These are phyloP conservation scores for Cepphus grylle DNA, from an alignment of 2,113 vertebrate genomes.

Conservation along the genomic window DNA sequence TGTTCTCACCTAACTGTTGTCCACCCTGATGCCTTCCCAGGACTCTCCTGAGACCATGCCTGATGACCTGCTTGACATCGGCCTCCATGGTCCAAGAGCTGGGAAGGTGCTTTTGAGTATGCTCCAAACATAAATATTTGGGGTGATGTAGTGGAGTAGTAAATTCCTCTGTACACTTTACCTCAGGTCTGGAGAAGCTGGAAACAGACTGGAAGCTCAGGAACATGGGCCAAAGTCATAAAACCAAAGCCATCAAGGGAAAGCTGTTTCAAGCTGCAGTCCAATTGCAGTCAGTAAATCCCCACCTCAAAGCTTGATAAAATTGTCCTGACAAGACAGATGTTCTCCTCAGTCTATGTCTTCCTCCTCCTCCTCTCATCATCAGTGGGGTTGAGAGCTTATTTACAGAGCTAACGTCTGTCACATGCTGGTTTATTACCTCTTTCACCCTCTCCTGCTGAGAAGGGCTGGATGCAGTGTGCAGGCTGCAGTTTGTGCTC, in stretches of 20 bases:
- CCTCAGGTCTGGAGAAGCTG: not conserved
- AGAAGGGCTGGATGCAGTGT: not conserved
- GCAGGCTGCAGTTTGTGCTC: not conserved
- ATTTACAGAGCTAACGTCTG: not conserved
- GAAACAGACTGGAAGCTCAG: not conserved
- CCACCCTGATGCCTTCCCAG: not conserved
- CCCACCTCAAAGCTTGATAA: not conserved
- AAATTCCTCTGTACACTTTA: slow-evolving; percentile 4
- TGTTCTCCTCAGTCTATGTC: not conserved
- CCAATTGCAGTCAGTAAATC: not conserved
- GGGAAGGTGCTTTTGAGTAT: not conserved
- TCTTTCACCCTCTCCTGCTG: not conserved
- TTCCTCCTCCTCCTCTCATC: not conserved
- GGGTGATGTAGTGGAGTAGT: not conserved
- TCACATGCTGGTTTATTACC: not conserved
- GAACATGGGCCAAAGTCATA: not conserved
- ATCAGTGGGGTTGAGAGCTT: not conserved
- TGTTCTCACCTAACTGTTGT: not conserved
- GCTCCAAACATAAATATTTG: slow-evolving; percentile 5
- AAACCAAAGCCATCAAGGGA: not conserved
- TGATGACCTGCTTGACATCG: not conserved
- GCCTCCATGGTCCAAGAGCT: not conserved
- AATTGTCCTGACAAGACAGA: not conserved
- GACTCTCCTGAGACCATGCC: not conserved
- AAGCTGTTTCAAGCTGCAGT: not conserved